A percentile compares a stretch with the other conserved stretches of the same genome.
phyloP scores from a whole-genome alignment of 30 jellyfish, hydroid and myxozoan genomes.

The Hydra vulgaris region DNA sequence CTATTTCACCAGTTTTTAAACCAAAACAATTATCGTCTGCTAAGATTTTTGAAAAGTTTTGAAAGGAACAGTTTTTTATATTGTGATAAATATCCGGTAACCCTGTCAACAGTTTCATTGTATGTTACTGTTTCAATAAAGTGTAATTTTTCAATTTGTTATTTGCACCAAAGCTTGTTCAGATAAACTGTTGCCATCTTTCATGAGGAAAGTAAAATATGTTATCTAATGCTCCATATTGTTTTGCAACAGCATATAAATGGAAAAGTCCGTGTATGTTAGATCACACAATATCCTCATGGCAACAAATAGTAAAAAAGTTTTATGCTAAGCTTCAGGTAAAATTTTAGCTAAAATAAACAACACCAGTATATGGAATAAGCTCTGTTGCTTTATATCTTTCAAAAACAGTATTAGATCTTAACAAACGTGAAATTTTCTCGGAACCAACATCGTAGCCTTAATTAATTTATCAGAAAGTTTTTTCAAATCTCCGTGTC shows the following conservation, averaged over 20 bases:
- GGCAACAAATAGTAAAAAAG: neutral
- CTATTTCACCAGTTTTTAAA: neutral
- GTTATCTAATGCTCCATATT: neutral
- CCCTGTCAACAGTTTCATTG: neutral
- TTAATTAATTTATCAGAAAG: too few species aligned
- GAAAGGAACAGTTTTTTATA: neutral
- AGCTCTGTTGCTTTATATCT: too few species aligned
- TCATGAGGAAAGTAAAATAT: neutral
- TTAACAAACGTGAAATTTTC: too few species aligned
- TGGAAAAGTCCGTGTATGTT: neutral
- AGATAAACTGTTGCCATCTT: neutral
- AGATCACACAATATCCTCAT: neutral
- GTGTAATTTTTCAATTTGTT: neutral
- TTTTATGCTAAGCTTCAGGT: too few species aligned
- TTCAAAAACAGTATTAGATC: too few species aligned
- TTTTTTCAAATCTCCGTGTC: too few species aligned
- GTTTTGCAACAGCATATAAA: neutral
- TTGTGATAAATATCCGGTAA: neutral
- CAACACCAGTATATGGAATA: too few species aligned
- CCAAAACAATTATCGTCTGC: neutral
- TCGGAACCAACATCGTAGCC: too few species aligned
- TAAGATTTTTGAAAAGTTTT: neutral
- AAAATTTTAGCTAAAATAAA: too few species aligned
- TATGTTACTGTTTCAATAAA: neutral
- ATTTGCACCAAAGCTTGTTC: neutral